Base-by-base conservation (phyloP, 1,140 invertebrate genomes). In the Lanistes nyassanus region DNA sequence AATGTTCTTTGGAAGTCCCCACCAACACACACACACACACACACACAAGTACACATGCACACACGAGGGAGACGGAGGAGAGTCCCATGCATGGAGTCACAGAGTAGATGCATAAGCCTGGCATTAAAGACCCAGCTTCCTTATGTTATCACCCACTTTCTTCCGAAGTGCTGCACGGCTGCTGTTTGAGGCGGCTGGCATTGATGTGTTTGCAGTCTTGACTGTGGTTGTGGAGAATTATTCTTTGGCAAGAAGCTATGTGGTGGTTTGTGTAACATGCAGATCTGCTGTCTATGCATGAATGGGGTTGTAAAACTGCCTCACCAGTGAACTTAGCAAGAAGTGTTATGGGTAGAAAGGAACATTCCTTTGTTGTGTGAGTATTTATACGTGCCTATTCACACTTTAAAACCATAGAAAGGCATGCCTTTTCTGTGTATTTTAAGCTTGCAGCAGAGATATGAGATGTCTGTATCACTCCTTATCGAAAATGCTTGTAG, bases 1-100 rank as follows among this genome's bases (percentile, higher is more conserved):
- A n/a, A 16, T 16, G 13, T 55, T 16, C 53, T 16, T 13, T 13
- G 13, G 13, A 16, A n/a, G n/a, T n/a, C n/a, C n/a, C n/a, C n/a
- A n/a, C n/a, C n/a, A n/a, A n/a, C n/a, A n/a, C n/a, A n/a, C 58
- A 62, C 58, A 62, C 58, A 62, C 58, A 26, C 26, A 62, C 58
- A 26, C 58, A 62, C 26, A 31, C 58, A 62, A 23, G 58, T 31
- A 62, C 58, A 31, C 58, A 62, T 31, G 58, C 58, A 62, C 58
- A n/a, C 58, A 62, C 58, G 58, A n/a, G n/a, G n/a, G n/a, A n/a
- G n/a, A n/a, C n/a, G 29, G 60, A 64, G 13, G 31, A 31, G 60
- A 13, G 60, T 19, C 21, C 31, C 13, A 29, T 19, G 31, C 21
- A 64, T 13, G 31, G 21, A 21, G 13, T n/a, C 31, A 29, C 60